phyloP scores from a whole-genome alignment of 2,797 vertebrate species.

The Brachyalestes nurse region DNA sequence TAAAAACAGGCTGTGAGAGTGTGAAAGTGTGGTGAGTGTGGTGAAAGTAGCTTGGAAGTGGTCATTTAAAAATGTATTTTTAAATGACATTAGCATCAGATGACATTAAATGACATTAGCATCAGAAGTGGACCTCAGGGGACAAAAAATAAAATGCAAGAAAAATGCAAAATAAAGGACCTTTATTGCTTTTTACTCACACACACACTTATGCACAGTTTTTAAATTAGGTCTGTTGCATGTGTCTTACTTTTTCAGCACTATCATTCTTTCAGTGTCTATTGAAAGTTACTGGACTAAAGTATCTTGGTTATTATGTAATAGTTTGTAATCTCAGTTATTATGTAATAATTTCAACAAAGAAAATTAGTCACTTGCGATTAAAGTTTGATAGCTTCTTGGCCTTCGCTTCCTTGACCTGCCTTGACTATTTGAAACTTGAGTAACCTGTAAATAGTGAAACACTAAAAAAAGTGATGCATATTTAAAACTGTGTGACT shows the following conservation, averaged over 20 bases:
- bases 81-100: too few species aligned
- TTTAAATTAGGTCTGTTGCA: background rate
- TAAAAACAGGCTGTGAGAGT: too few species aligned
- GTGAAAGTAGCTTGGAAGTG: too few species aligned
- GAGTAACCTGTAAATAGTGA: constrained; percentile 36
- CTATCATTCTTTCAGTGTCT: background rate
- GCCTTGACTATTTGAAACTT: constrained; percentile 42
- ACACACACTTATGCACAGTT: background rate
- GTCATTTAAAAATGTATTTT: too few species aligned
- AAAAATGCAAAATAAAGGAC: too few species aligned
- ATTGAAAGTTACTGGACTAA: background rate
- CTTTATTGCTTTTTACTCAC: background rate
- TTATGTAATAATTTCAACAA: background rate
- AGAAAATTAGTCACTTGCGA: background rate
- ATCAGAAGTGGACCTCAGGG: too few species aligned
- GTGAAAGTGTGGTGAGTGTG: too few species aligned
- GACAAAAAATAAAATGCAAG: too few species aligned
- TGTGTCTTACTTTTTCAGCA: background rate
- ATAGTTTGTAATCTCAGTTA: too few species aligned
- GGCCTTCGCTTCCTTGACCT: constrained; percentile 16
- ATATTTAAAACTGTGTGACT: constrained; percentile 49
- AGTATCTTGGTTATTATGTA: background rate
- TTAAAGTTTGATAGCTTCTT: background rate
- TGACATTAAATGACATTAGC: too few species aligned
- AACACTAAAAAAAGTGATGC: constrained; percentile 41